Conservation (phyloP, 2,888 invertebrate species). For the Nymphalis c-album region DNA sequence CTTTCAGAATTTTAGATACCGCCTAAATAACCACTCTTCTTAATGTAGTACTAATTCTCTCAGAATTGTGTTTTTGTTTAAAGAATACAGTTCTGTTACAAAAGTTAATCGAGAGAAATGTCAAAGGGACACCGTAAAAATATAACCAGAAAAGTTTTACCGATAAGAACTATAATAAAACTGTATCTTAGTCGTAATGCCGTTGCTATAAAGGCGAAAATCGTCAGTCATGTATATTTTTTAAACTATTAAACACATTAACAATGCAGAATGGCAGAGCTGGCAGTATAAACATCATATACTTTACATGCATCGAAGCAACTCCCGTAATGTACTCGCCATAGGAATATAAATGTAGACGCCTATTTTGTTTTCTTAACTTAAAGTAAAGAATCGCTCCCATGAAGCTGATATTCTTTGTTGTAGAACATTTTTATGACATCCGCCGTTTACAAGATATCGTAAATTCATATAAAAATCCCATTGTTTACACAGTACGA, state of each 20-base stretch:
- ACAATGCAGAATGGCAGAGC: constrained; percentile 72
- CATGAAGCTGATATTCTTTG: constrained; percentile 33
- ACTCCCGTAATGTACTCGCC: constrained; percentile 77
- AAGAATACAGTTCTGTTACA: constrained; percentile 47
- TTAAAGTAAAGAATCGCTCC: constrained; percentile 52
- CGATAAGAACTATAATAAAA: constrained; percentile 41
- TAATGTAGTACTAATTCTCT: background rate
- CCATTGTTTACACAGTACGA: constrained; percentile 11
- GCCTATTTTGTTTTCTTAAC: constrained; percentile 59
- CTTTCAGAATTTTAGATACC: no score
- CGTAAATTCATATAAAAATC: constrained; percentile 17
- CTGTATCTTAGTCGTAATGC: constrained; percentile 51
- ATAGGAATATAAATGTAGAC: constrained; percentile 71
- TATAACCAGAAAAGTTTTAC: constrained; percentile 59
- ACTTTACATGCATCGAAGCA: constrained; percentile 78
- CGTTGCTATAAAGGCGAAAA: constrained; percentile 43
- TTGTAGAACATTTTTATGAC: constrained; percentile 34
- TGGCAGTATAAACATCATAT: constrained; percentile 76
- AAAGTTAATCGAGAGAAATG: constrained; percentile 69
- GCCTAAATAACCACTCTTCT: background rate
- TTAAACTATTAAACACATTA: constrained; percentile 57
- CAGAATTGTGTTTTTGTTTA: constrained; percentile 56
- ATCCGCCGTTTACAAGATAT: constrained; percentile 29
- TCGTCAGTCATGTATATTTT: constrained; percentile 23
- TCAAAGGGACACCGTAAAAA: constrained; percentile 67